These are phyloP conservation scores for Sminthopsis crassicaudata DNA, from an alignment of 2,113 vertebrate genomes.

Conservation along the genomic window DNA sequence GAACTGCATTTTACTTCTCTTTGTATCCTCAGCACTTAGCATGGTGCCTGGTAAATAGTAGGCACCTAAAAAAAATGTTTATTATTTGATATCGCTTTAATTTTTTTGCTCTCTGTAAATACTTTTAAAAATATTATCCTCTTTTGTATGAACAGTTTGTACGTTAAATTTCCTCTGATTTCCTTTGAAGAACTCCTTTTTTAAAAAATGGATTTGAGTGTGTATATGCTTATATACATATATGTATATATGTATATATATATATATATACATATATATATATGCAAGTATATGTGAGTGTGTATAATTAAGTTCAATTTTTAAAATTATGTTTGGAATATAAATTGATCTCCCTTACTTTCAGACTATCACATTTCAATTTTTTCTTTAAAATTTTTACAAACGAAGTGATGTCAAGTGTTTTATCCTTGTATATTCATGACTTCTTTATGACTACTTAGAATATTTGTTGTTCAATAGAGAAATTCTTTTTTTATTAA, in stretches of 20 bases:
- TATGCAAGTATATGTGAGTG: not conserved
- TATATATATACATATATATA: no score
- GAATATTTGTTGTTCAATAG: not conserved
- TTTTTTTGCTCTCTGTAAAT: not conserved
- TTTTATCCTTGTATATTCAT: not conserved
- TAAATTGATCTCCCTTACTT: not conserved
- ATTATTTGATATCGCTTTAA: not conserved
- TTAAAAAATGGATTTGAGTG: not conserved
- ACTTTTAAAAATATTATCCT: not conserved
- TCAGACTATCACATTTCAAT: not conserved
- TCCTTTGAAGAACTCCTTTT: not conserved
- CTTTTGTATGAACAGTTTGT: not conserved
- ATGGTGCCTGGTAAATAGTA: not conserved
- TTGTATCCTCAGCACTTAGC: not conserved
- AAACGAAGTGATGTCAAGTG: not conserved
- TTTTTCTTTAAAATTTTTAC: not conserved
- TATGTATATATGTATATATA: not conserved
- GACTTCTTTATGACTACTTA: not conserved
- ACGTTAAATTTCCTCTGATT: not conserved
- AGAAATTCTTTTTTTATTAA: no score
- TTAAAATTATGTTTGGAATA: not conserved
- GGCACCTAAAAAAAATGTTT: not conserved
- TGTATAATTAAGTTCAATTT: not conserved
- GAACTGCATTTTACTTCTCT: not conserved
- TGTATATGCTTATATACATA: no score